Percentiles rank a stretch among this genome's conserved stretches.
phyloP scores from a whole-genome alignment of 2,113 vertebrate genomes.

The Ptyas mucosa region DNA sequence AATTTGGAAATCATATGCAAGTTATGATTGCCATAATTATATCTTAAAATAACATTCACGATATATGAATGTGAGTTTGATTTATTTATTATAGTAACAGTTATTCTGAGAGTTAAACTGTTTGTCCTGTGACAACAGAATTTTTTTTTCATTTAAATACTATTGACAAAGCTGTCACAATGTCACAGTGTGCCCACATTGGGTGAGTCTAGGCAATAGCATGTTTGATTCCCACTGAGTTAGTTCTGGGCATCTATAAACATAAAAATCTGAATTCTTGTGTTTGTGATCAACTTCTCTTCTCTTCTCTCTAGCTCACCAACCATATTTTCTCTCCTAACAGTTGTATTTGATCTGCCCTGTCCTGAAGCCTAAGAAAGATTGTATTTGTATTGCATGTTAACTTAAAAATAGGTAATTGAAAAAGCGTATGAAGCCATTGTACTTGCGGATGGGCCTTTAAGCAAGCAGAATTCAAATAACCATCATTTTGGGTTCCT shows the following conservation, averaged over 20 bases:
- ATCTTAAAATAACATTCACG: neutral
- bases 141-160: neutral
- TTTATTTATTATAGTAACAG: neutral
- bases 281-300: neutral
- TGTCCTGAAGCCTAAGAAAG: neutral
- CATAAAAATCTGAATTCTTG: neutral
- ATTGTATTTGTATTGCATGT: neutral
- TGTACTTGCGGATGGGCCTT: neutral
- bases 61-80: neutral
- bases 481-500: neutral
- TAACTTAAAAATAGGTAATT: neutral
- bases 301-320: neutral
- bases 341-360: neutral
- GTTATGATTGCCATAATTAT: neutral
- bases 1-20: neutral
- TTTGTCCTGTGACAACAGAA: neutral
- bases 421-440: neutral
- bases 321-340: neutral
- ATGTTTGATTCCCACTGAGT: neutral
- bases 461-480: neutral
- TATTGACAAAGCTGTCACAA: neutral
- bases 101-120: neutral
- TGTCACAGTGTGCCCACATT: neutral
- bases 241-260: neutral
- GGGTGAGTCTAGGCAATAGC: neutral